These are phyloP conservation scores for Chaitophorus viminalis DNA, from an alignment of 2,888 invertebrate species.

Conservation along the genomic window DNA sequence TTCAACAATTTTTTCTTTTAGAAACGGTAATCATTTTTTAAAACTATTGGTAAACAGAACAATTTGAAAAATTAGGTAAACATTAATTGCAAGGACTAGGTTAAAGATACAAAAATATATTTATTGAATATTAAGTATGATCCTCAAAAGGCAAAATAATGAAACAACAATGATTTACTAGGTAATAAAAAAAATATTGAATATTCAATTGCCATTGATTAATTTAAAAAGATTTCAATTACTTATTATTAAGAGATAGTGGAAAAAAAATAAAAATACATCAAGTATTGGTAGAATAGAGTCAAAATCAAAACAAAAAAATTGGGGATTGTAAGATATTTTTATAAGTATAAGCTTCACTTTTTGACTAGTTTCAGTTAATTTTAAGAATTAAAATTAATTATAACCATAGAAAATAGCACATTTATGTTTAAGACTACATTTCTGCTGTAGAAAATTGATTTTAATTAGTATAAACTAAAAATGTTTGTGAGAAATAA, in stretches of 20 bases:
- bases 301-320: not conserved
- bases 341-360: not conserved
- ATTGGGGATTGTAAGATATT: not conserved
- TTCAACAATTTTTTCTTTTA: constrained; percentile 19
- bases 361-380: not conserved
- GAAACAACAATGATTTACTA: not conserved
- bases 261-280: not conserved
- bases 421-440: not conserved
- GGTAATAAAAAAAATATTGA: not conserved
- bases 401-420: not conserved
- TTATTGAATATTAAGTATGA: constrained; percentile 23
- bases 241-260: not conserved
- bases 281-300: not conserved
- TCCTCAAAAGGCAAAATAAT: constrained; percentile 3
- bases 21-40: not conserved
- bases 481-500: not conserved
- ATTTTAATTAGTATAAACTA: not conserved
- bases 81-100: constrained; percentile 26
- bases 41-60: constrained; percentile 22
- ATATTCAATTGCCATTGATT: not conserved
- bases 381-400: not conserved
- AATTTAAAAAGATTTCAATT: not conserved
- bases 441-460: not conserved
- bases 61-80: not conserved
- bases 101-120: constrained; percentile 32